Percentiles rank a stretch among this genome's conserved stretches.
phyloP scores from a whole-genome alignment of 2,888 invertebrate species.

The Gastracanthus pulcherrimus region DNA sequence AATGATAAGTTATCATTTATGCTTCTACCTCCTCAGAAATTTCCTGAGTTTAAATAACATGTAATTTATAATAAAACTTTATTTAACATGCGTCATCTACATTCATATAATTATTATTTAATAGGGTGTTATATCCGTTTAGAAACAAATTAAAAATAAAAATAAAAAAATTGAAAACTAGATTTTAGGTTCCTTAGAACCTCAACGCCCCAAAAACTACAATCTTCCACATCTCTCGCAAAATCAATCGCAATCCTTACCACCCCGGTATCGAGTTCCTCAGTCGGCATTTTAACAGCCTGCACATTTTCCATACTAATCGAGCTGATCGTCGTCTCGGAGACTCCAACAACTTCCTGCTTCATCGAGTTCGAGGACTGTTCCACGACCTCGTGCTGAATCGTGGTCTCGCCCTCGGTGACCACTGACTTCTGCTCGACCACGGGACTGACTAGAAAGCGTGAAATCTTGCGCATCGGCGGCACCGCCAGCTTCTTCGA shows the following conservation, averaged over 20 bases:
- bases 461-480: conserved; percentile 84
- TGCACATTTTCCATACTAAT: neutral
- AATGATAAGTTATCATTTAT: too few relatives aligned
- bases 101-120: too few relatives aligned
- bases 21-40: too few relatives aligned
- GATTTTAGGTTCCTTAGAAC: neutral
- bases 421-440: conserved; percentile 79
- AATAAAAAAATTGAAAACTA: neutral
- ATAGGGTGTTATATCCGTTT: too few relatives aligned
- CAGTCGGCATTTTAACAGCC: neutral
- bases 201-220: neutral
- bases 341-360: conserved; percentile 9
- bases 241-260: neutral
- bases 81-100: too few relatives aligned
- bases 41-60: too few relatives aligned
- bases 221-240: too few relatives aligned
- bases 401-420: conserved; percentile 51
- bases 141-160: too few relatives aligned
- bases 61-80: too few relatives aligned
- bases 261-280: conserved; percentile 49
- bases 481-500: conserved; percentile 71
- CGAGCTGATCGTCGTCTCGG: neutral
- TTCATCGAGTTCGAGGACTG: conserved; percentile 6
- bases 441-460: conserved; percentile 90
- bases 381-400: conserved; percentile 55